Conservation (phyloP, 2,113 vertebrate genomes). For the Sceloporus tristichus region DNA sequence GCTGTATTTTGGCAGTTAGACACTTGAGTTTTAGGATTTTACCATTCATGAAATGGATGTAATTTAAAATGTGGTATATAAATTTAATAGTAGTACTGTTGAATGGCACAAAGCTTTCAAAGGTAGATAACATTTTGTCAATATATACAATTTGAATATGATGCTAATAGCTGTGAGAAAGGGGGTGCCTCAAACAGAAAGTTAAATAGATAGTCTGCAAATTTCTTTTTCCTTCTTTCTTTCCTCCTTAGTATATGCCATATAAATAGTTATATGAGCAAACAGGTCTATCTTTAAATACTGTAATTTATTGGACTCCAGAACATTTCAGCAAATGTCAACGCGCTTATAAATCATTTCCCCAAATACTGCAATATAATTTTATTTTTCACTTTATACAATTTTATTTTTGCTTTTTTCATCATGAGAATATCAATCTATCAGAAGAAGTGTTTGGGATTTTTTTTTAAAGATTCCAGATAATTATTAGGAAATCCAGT, state of each 20-base stretch:
- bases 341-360: constrained; percentile 54
- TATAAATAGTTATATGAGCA: constrained; percentile 55
- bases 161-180: constrained; percentile 71
- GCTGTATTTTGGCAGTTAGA: constrained; percentile 83
- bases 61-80: constrained; percentile 86
- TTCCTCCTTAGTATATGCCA: constrained; percentile 66
- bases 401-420: constrained; percentile 39
- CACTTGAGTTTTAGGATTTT: constrained; percentile 84
- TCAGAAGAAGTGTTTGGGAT: constrained; percentile 32
- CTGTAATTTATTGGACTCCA: constrained; percentile 68
- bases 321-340: constrained; percentile 45
- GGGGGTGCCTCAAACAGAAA: constrained; percentile 79
- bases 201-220: constrained; percentile 59
- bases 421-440: constrained; percentile 60
- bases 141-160: constrained; percentile 79
- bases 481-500: constrained; percentile 55
- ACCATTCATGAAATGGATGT: constrained; percentile 84
- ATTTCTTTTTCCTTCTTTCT: constrained; percentile 62
- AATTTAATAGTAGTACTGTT: constrained; percentile 82
- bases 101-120: constrained; percentile 82
- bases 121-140: constrained; percentile 83
- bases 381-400: constrained; percentile 43
- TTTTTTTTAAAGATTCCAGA: constrained; percentile 36
- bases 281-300: constrained; percentile 67
- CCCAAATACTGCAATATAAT: constrained; percentile 54